Conservation (phyloP, 2,113 vertebrate genomes). For the Glaucidium brasilianum region DNA sequence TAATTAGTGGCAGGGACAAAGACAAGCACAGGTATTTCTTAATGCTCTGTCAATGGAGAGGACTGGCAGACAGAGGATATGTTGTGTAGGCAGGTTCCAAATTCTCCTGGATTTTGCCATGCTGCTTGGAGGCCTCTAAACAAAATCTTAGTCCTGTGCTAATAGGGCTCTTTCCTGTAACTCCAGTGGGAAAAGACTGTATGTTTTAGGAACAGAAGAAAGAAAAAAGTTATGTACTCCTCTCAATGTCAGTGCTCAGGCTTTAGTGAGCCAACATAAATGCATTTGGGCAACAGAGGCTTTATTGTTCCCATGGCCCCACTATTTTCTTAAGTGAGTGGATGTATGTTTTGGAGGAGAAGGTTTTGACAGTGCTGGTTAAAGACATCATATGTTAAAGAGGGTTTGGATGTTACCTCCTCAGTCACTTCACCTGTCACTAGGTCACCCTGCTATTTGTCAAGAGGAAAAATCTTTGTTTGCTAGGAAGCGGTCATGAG, state of each 20-base stretch:
- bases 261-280: neutral
- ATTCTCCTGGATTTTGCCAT: neutral
- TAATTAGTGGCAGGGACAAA: neutral
- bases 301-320: neutral
- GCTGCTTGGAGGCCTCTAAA: neutral
- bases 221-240: neutral
- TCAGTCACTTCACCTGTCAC: neutral
- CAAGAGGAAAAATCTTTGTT: neutral
- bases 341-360: neutral
- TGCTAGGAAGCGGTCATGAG: neutral
- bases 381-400: neutral
- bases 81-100: neutral
- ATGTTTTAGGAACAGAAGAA: neutral
- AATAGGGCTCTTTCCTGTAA: neutral
- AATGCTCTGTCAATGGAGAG: fast-evolving
- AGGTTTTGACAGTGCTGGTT: neutral
- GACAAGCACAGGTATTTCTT: neutral
- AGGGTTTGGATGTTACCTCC: neutral
- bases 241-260: neutral
- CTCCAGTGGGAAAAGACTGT: neutral
- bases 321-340: neutral
- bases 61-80: neutral
- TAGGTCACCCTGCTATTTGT: neutral
- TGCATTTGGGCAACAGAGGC: neutral
- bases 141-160: neutral